These are phyloP conservation scores for Unio pictorum DNA, from an alignment of 2,888 invertebrate genomes.

Conservation along the genomic window DNA sequence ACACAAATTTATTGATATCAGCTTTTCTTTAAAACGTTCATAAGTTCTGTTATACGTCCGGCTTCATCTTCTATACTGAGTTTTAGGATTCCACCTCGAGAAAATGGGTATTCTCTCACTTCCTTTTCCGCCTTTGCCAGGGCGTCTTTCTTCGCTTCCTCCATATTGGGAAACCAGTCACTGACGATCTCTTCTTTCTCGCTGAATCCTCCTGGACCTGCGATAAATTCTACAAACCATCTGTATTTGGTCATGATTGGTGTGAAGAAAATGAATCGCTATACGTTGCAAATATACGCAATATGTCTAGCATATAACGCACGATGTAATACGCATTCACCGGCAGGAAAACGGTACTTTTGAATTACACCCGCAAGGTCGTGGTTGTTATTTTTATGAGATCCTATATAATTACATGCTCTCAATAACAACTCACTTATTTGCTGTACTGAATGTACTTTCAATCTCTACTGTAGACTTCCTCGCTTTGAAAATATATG, in stretches of 20 bases:
- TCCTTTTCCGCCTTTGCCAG: conserved; percentile 22
- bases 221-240: conserved; percentile 39
- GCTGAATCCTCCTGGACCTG: conserved; percentile 34
- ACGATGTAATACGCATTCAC: too few species aligned
- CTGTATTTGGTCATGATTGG: conserved; percentile 13
- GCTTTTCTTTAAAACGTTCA: conserved; percentile 11
- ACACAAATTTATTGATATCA: too few species aligned
- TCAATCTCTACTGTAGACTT: too few species aligned
- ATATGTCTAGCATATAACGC: too few species aligned
- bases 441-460: too few species aligned
- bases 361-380: too few species aligned
- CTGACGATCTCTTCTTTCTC: conserved; percentile 37
- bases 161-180: conserved; percentile 32
- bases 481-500: too few species aligned
- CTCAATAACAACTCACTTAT: too few species aligned
- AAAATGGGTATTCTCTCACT: conserved; percentile 29
- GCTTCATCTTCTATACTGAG: conserved; percentile 33
- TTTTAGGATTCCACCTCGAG: conserved; percentile 32
- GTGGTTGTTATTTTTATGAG: too few species aligned
- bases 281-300: background rate
- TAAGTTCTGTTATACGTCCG: conserved; percentile 22
- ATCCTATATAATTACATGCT: too few species aligned
- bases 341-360: too few species aligned
- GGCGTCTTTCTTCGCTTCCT: conserved; percentile 31
- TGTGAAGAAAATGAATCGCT: background rate